Percentiles rank a stretch among this genome's conserved stretches.
Conservation (phyloP, 2,113 vertebrate species). For the Heterochromis multidens region DNA sequence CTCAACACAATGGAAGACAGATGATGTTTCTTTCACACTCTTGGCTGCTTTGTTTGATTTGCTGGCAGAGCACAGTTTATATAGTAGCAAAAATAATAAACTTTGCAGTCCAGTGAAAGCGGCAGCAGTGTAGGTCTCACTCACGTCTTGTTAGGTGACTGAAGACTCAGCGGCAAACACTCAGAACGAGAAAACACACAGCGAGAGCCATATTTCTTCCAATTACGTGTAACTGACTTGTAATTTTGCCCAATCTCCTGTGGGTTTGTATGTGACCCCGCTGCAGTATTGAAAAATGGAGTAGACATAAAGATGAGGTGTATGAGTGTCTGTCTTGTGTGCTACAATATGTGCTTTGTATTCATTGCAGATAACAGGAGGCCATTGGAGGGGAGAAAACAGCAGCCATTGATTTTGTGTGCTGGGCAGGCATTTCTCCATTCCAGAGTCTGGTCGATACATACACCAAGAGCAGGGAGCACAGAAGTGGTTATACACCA, state of each 20-base stretch:
- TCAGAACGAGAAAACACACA: not conserved
- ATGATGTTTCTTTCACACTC: constrained; percentile 48
- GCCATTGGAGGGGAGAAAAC: constrained; percentile 66
- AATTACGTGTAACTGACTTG: constrained; percentile 49
- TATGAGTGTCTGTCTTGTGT: constrained; percentile 31
- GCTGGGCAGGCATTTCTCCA: constrained; percentile 76
- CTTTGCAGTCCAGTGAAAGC: constrained; percentile 18
- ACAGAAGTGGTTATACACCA: constrained; percentile 22
- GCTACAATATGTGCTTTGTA: constrained; percentile 64
- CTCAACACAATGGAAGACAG: constrained; percentile 49
- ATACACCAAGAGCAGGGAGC: constrained; percentile 51
- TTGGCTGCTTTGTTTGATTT: constrained; percentile 54
- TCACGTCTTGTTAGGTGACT: constrained; percentile 32
- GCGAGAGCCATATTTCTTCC: constrained; percentile 47
- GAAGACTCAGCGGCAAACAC: constrained; percentile 8
- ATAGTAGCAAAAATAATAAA: constrained; percentile 54
- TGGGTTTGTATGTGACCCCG: not conserved
- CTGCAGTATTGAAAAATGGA: not conserved
- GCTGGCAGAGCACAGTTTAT: constrained; percentile 17
- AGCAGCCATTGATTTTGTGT: constrained; percentile 79
- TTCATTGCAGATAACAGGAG: constrained; percentile 70
- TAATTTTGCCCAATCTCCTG: constrained; percentile 46
- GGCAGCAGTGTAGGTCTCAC: constrained; percentile 6
- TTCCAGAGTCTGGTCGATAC: constrained; percentile 78
- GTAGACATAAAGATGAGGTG: constrained; percentile 43